Percentiles rank a stretch among this genome's conserved stretches.
Evolutionary conservation across 2,113 vertebrate genomes (phyloP).

Genomic region (Cacatua alba): DNA sequence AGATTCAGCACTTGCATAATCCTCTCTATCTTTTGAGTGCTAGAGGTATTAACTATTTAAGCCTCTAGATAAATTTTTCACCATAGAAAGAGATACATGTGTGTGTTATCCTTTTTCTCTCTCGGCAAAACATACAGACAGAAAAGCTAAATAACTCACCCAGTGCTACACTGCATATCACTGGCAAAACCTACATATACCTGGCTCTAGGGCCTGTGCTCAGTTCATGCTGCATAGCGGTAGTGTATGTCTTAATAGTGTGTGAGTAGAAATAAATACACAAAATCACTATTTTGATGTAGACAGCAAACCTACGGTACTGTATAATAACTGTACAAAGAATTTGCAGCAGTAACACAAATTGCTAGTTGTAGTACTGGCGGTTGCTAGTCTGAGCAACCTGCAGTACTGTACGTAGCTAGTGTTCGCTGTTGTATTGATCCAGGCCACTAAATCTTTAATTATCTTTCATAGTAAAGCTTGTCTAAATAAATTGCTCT

Average conservation of each 20-base stretch:
- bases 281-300: neutral
- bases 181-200: neutral
- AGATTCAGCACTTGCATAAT: neutral
- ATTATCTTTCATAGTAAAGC: slow-evolving; percentile 54
- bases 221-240: neutral
- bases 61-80: neutral
- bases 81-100: neutral
- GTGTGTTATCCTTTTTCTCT: neutral
- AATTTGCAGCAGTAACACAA: slow-evolving; percentile 15
- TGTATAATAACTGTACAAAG: neutral
- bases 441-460: slow-evolving; percentile 34
- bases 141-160: neutral
- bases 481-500: slow-evolving; percentile 39
- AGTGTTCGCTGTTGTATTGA: neutral
- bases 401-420: neutral
- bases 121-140: neutral
- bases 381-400: neutral
- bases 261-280: neutral
- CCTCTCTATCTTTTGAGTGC: neutral
- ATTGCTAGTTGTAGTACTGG: neutral
- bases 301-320: neutral
- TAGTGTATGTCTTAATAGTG: neutral
- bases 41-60: slow-evolving; percentile 8
- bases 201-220: neutral
- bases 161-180: neutral